phyloP scores from a whole-genome alignment of 2,797 vertebrate species.

The Phoxinus dragarum region DNA sequence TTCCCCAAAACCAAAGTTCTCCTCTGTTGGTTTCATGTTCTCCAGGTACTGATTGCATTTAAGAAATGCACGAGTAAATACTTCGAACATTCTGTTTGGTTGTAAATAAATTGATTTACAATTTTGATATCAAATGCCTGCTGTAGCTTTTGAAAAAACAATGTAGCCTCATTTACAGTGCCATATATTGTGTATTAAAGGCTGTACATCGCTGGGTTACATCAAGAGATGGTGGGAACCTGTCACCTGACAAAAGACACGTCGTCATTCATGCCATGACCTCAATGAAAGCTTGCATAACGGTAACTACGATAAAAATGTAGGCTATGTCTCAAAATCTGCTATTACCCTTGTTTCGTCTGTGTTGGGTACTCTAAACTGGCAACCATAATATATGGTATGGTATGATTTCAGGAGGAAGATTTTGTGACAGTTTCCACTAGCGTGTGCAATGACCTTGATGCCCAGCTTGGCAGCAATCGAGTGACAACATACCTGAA shows the following conservation, averaged over 20 bases:
- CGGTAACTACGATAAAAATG: neutral
- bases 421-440: neutral
- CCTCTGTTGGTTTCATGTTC: constrained; percentile 5
- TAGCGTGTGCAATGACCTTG: neutral
- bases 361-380: neutral
- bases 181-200: constrained; percentile 4
- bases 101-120: neutral
- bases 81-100: neutral
- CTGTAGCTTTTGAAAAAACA: constrained; percentile 4
- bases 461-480: constrained; percentile 21
- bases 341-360: neutral
- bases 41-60: constrained; percentile 5
- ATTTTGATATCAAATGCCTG: neutral
- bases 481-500: too few species aligned
- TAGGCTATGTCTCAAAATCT: neutral
- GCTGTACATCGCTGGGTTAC: constrained; percentile 27
- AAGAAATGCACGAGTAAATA: neutral
- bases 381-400: neutral
- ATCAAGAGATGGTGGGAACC: constrained; percentile 30
- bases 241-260: constrained; percentile 4
- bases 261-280: constrained; percentile 8
- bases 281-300: constrained; percentile 14
- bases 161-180: neutral
- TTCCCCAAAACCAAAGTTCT: constrained; percentile 2
- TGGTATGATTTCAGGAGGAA: constrained; percentile 15